phyloP scores from a whole-genome alignment of 2,113 vertebrate species.

The Cichladusa arquata region DNA sequence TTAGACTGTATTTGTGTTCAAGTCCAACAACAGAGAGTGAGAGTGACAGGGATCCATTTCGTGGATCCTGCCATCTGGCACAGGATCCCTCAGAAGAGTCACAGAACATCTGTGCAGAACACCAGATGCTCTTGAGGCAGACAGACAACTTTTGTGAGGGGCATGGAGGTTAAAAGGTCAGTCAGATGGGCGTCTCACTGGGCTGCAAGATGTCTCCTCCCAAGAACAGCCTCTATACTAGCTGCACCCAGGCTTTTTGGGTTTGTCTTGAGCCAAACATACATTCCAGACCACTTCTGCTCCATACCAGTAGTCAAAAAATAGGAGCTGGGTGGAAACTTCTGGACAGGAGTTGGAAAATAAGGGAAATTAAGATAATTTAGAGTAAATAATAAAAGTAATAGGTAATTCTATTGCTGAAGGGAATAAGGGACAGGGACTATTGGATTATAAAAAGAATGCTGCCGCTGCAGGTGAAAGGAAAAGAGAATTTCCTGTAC shows the following conservation, averaged over 20 bases:
- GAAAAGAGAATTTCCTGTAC: neutral
- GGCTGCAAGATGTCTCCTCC: neutral
- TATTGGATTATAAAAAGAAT: neutral
- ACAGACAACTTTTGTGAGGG: neutral
- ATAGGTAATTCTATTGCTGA: neutral
- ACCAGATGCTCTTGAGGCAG: neutral
- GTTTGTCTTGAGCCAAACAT: neutral
- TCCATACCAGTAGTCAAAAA: neutral
- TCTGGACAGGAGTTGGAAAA: neutral
- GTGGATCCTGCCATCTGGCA: neutral
- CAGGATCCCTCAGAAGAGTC: neutral
- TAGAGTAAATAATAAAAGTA: neutral
- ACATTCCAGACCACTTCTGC: neutral
- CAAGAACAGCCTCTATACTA: neutral
- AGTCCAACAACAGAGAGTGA: neutral
- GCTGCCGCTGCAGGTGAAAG: neutral
- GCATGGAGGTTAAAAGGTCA: neutral
- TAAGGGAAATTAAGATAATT: neutral
- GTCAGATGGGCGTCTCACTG: neutral
- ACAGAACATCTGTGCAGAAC: neutral
- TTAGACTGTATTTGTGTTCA: neutral
- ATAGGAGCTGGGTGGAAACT: neutral
- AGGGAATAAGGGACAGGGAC: neutral
- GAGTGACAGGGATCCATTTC: neutral
- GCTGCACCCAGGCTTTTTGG: neutral